phyloP scores from a whole-genome alignment of 2,113 vertebrate genomes.

The Brienomyrus brachyistius region DNA sequence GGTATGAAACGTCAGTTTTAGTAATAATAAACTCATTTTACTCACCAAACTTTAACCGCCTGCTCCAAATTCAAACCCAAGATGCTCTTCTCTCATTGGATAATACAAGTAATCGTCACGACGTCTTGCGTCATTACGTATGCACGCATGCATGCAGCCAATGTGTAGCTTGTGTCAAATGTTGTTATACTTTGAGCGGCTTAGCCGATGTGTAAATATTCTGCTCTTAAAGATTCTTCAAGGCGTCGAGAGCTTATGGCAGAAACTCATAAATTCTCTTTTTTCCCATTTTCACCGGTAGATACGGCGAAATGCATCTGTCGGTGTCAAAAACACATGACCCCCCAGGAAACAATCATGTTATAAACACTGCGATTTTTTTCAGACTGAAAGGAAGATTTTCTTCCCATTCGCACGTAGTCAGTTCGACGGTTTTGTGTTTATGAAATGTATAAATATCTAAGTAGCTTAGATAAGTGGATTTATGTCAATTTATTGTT shows the following conservation, averaged over 20 bases:
- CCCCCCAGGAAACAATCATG: too few species aligned
- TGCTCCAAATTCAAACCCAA: neutral
- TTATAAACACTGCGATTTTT: neutral
- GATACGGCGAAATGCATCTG: too few species aligned
- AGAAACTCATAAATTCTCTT: neutral
- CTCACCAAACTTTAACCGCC: conserved; percentile 6
- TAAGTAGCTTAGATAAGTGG: too few species aligned
- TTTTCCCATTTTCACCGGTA: neutral
- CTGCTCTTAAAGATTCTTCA: neutral
- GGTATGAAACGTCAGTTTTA: neutral
- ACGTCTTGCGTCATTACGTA: neutral
- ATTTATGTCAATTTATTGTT: too few species aligned
- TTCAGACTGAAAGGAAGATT: neutral
- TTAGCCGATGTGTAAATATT: neutral
- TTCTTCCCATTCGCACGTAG: too few species aligned
- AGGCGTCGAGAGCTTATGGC: neutral
- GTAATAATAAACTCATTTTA: neutral
- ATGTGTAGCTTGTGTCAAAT: neutral
- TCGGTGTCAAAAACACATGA: too few species aligned
- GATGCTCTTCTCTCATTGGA: neutral
- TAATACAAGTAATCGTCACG: neutral
- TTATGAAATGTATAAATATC: too few species aligned
- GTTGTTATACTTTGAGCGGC: neutral
- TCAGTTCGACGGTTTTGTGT: too few species aligned
- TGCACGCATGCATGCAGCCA: neutral